A percentile compares a stretch with the other conserved stretches of the same genome.
These are phyloP conservation scores for Phaethornis superciliosus DNA, from an alignment of 2,113 vertebrate genomes.

Conservation along the genomic window DNA sequence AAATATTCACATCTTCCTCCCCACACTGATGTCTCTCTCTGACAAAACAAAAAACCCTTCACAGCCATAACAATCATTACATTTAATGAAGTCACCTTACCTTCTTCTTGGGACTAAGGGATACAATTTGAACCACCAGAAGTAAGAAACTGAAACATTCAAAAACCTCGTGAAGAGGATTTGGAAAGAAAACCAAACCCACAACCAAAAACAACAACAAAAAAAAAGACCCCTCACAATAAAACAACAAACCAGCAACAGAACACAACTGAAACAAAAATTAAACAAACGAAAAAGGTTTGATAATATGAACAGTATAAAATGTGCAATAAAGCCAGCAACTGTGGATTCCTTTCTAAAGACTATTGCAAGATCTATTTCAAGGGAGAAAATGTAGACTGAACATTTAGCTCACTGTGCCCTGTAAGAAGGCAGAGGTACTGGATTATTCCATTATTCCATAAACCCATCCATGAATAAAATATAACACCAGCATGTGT, in stretches of 20 bases:
- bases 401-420: not conserved
- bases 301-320: conserved; percentile 56
- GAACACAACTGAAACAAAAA: not conserved
- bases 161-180: conserved; percentile 2
- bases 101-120: conserved; percentile 24
- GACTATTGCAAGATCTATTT: not conserved
- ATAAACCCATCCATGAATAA: not conserved
- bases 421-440: not conserved
- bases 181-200: not conserved
- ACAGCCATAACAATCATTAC: conserved; percentile 29
- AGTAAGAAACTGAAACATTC: conserved; percentile 57
- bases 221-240: not conserved
- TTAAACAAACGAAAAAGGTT: not conserved
- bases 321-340: conserved; percentile 66
- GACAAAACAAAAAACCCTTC: conserved; percentile 55
- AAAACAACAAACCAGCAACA: not conserved
- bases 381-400: conserved; percentile 27
- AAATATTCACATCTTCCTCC: conserved; percentile 91
- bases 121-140: conserved; percentile 43
- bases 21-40: conserved; percentile 38
- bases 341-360: not conserved
- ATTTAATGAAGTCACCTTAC: conserved; percentile 59
- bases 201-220: not conserved
- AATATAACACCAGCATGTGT: not conserved
- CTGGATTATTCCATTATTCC: not conserved